A percentile compares a stretch with the other conserved stretches of the same genome.
Conservation (phyloP, 2,113 vertebrate genomes). For the Panthera tigris region DNA sequence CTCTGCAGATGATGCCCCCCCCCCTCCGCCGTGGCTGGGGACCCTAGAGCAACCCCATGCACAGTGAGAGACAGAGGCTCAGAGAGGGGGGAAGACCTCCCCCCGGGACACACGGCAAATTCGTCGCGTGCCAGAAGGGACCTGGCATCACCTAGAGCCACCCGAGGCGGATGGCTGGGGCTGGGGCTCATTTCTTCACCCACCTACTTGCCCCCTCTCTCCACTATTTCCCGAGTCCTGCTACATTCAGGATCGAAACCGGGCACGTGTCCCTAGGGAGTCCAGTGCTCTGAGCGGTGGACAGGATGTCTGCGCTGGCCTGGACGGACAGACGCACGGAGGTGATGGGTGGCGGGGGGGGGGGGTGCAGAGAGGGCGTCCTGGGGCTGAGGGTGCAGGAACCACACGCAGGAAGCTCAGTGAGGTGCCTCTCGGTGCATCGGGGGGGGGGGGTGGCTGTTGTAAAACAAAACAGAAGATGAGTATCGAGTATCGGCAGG, state of each 20-base stretch:
- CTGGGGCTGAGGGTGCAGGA: not conserved
- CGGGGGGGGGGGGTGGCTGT: not conserved
- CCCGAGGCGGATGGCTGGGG: not conserved
- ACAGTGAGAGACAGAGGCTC: not conserved
- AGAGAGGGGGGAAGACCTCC: not conserved
- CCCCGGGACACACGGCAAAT: not conserved
- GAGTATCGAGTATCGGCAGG: too few relatives aligned
- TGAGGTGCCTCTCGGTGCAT: rapidly evolving
- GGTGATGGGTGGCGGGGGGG: not conserved
- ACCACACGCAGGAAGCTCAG: not conserved
- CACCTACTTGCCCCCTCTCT: too few relatives aligned
- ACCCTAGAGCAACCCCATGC: not conserved
- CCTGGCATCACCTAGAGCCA: not conserved
- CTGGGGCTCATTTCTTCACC: not conserved
- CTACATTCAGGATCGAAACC: not conserved
- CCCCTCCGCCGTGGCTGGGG: not conserved
- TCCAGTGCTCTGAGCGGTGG: not conserved
- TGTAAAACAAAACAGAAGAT: not conserved
- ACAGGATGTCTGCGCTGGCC: not conserved
- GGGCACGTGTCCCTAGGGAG: too few relatives aligned
- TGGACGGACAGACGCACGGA: not conserved
- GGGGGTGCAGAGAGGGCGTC: not conserved
- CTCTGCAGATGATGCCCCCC: not conserved
- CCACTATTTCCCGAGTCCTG: not conserved
- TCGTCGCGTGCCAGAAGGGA: not conserved